Base-by-base conservation (phyloP, 2,888 invertebrate genomes). In the Cheilosia vernalis region DNA sequence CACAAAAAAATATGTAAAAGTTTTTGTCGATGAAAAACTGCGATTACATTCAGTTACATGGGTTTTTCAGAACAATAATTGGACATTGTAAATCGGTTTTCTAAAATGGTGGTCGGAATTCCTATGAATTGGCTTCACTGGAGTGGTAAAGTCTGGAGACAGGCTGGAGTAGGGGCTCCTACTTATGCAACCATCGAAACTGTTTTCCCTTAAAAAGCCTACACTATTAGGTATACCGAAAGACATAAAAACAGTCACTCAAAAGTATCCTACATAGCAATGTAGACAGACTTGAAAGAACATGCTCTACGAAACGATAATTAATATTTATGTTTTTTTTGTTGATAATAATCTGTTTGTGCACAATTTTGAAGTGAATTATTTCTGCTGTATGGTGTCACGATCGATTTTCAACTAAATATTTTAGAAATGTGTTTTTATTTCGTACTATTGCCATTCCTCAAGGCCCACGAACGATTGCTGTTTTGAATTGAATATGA, bases 11-110 rank as follows among this genome's bases (percentile, higher is more conserved):
- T 37, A 37, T 10, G 13, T 3, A 37, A 37, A 37, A 37, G 33
- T 37, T 37, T 37, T 53, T 47, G 30, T 21, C 42, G 19, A 42
- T 55, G 60, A 67, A 55, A 67, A 69, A 24, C 55, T 55, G 47
- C n/a, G 47, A 53, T 72, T 61, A 60, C 30, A 51, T 61, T 40
- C 30, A 53, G 40, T 49, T 58, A 47, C 58, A 69, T 70, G 53
- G 40, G 40, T 27, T 33, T 17, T n/a, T 17, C 51, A 51, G 24
- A 55, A 19, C 30, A 19, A 5, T 42, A 0, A 13, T 5, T 17
- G 30, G 33, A 44, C 6, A 33, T 15, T 9, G 4, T 7, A n/a
- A 44, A 21, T n/a, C 17, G 2, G 24, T 33, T 24, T 17, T 37
- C 47, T 47, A 49, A 58, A 67, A 53, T 67, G 66, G 66, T 55